Base-by-base conservation (phyloP, 2,797 vertebrate genomes). In the Rhyacichthys aspro region DNA sequence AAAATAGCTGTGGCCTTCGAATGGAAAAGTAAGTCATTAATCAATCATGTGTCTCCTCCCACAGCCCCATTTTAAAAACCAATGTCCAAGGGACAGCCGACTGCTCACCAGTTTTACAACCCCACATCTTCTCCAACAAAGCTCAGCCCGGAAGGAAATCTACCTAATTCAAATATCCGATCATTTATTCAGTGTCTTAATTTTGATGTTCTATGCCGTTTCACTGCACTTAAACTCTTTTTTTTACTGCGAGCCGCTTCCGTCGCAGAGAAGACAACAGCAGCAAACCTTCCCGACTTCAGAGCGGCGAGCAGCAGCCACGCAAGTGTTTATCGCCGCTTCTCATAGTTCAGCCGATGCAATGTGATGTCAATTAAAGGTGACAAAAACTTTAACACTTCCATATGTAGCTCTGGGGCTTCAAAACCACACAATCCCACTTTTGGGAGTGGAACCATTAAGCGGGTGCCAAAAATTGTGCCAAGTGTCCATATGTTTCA, bases 281-380 rank as follows among this genome's bases (percentile, higher is more conserved):
- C 55, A 43, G 45, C 38, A 39, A 38, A 43, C 38, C 54, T 59
- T 81, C 58, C 63, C 60, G 55, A 38, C 36, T 65, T 16, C 12
- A 28, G 23, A 28, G 23, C 23, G 23, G 23, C 23, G 23, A 28
- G 23, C 23, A 28, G 23, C 23, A 28, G 23, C 23, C 7, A 28
- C 7, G 68, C 55, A 70, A 71, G 82, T 89, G 86, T 90, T 91
- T 80, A 84, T 83, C 74, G 57, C 70, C 33, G 61, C 61, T 67
- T 81, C 76, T 88, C 70, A 75, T 79, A 90, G 87, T 91, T 86
- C 79, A 85, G 70, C 72, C 77, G 50, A 58, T 68, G 59, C 87
- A 85, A 79, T 87, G 60, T 90, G 90, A 92, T 88, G 90, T 92
- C 86, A 87, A 91, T 92, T 89, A 91, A 91, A 93, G 91, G 92